Evolutionary conservation across 2,888 invertebrate genomes (phyloP).

Genomic region (Cistogaster globosa): DNA sequence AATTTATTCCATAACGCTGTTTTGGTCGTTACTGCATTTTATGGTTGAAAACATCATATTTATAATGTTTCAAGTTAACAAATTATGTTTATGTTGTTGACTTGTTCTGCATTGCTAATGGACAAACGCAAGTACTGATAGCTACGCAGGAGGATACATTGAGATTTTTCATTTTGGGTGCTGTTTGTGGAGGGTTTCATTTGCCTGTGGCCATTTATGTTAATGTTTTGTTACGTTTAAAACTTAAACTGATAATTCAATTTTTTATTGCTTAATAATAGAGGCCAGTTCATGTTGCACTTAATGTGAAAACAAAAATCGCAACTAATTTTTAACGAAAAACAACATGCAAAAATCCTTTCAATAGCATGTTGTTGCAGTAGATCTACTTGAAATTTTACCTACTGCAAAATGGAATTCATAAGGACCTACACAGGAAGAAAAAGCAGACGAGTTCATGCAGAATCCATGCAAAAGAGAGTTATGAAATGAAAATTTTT

Average conservation of each 20-base stretch:
- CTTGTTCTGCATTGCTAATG: slow-evolving; percentile 68
- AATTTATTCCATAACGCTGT: slow-evolving; percentile 39
- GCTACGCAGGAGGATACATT: slow-evolving; percentile 7
- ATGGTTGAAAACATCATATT: slow-evolving; percentile 52
- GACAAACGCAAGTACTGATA: slow-evolving; percentile 18
- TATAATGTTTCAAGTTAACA: slow-evolving; percentile 68
- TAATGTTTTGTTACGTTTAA: slow-evolving; percentile 59
- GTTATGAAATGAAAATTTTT: too few relatives aligned
- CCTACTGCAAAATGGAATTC: not conserved
- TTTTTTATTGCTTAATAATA: slow-evolving; percentile 70
- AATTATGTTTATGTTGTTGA: slow-evolving; percentile 71
- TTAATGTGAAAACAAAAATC: slow-evolving; percentile 43
- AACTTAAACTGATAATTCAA: slow-evolving; percentile 73
- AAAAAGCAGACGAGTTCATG: not conserved
- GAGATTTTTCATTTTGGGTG: slow-evolving; percentile 44
- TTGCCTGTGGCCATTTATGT: slow-evolving; percentile 55
- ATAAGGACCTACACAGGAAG: slow-evolving; percentile 1
- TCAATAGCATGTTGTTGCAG: not conserved
- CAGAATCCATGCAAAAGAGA: too few relatives aligned
- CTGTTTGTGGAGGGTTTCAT: slow-evolving; percentile 26
- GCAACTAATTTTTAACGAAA: slow-evolving; percentile 40
- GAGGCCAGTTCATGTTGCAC: slow-evolving; percentile 53
- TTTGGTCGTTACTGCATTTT: slow-evolving; percentile 40
- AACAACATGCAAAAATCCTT: not conserved
- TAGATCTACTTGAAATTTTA: slow-evolving; percentile 1